Base-by-base conservation (phyloP, 2,797 vertebrate genomes). In the Sebastes itinus region DNA sequence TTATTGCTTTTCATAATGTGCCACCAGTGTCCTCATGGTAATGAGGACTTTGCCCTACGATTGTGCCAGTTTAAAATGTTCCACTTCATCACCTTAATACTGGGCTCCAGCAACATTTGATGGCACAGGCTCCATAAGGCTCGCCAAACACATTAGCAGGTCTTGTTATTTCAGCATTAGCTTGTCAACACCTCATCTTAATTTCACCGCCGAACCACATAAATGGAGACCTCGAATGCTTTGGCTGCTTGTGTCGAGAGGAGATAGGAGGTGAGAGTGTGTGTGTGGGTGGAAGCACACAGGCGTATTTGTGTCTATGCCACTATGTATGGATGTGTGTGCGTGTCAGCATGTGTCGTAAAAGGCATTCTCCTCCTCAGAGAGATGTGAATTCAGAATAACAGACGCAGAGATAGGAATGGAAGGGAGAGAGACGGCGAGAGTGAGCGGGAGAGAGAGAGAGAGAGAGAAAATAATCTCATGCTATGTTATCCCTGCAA, bases 401-500 rank as follows among this genome's bases (percentile, higher is more conserved):
- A 93, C 89, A 93, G 68, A 89, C 87, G 88, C 78, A 80, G 75
- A 82, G 73, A 91, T 78, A 80, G 85, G 86, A 87, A 90, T 70
- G 78, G 82, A 87, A 87, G 87, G 64, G 66, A 59, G 80, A 88
- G 78, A 85, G 82, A 67, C 55, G 25, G 75, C 3, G 20, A 84
- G 84, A 49, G 72, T 28, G 74, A 74, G 86, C 3, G 30, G 11
- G 62, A 65, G 76, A 84, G 90, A 87, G 60, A 60, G 90, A 87
- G 59, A 59, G 35, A 80, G 56, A 77, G 55, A 83, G 63, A 90
- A 92, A 94, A 95, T 92, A 95, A 95, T 95, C 92, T 95, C 89
- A 92, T 95, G 92, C 93, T 93, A 93, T 94, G 93, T 94, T 94
- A 93, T 94, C 94, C 92, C 89, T 89, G 90, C 92, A 93, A 95